Base-by-base conservation (phyloP, 2,888 invertebrate species). In the Mystacides longicornis region DNA sequence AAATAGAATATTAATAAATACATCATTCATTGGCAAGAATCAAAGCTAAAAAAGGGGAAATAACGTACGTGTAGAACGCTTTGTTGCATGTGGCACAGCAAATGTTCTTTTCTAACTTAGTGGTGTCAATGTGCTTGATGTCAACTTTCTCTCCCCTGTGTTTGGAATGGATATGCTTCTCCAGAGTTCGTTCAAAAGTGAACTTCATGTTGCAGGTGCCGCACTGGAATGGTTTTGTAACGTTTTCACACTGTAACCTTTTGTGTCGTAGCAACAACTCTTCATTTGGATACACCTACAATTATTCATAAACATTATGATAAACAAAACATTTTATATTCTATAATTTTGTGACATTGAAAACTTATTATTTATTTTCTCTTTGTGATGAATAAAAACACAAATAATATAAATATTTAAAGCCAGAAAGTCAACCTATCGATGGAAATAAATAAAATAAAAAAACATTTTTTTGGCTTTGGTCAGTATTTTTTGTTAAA, bases 1-100 rank as follows among this genome's bases (percentile, higher is more conserved):
- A 7, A 31, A 31, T 31, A 9, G 14, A 31, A 31, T 16, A 16
- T 43, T 5, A 43, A 43, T 43, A 16, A 43, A 43, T 16, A 43
- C 14, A 11, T 16, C 43, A 43, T 43, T 43, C 27, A 27, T 11
- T 43, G 18, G 43, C 16, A 43, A 43, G 43, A 27, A 27, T 43
- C 18, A 18, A 43, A 43, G 16, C 16, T 5, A 27, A 11, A 16
- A 43, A 5, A 43, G 43, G 18, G 5, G 20, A 19, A 45, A 49
- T 71, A 60, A 72, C 71, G 52, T 71, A 75, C 70, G 80, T 72
- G 62, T 74, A 75, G 65, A 86, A 86, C 3, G 77, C 75, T 66
- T 82, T 82, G 23, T 78, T 79, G 64, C 86, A 86, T 2, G 79
- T 78, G 27, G 78, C 77, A 66, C 86, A 86, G 49, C 79, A 75